A percentile compares a stretch with the other conserved stretches of the same genome.
phyloP scores from a whole-genome alignment of 2,888 invertebrate genomes.

The Thymelicus lineola region DNA sequence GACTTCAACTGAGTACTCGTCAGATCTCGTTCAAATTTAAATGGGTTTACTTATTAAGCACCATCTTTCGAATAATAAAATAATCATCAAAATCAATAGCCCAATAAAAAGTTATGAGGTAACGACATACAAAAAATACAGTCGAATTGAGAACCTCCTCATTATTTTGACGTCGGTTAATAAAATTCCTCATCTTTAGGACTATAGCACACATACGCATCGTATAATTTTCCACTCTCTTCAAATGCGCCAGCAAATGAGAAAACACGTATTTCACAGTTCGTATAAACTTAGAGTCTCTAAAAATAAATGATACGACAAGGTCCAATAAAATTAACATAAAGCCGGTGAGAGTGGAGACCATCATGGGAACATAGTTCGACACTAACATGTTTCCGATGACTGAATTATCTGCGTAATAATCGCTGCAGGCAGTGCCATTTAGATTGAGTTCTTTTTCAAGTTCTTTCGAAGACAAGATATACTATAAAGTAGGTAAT shows the following conservation, averaged over 20 bases:
- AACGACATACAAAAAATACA: no score
- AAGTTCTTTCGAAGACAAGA: no score
- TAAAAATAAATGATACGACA: conserved; percentile 93
- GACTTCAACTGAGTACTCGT: no score
- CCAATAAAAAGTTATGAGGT: no score
- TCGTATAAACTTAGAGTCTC: conserved; percentile 94
- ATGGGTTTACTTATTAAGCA: no score
- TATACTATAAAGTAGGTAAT: no score
- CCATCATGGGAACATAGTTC: conserved; percentile 93
- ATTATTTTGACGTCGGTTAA: no score
- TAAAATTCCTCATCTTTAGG: conserved; percentile 96
- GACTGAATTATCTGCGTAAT: conserved; percentile 92
- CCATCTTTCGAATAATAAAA: no score
- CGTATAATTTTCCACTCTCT: conserved; percentile 94
- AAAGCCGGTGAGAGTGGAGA: conserved; percentile 91
- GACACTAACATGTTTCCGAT: conserved; percentile 93
- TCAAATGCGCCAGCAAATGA: conserved; percentile 89
- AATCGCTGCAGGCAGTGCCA: conserved; percentile 94
- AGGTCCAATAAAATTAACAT: conserved; percentile 91
- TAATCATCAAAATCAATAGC: no score
- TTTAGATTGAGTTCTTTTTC: conserved; percentile 93
- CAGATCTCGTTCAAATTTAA: no score
- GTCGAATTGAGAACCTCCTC: no score
- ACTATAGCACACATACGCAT: conserved; percentile 97
- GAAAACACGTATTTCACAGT: conserved; percentile 93